Conservation (phyloP, 2,888 invertebrate species). For the Furcula furcula region DNA sequence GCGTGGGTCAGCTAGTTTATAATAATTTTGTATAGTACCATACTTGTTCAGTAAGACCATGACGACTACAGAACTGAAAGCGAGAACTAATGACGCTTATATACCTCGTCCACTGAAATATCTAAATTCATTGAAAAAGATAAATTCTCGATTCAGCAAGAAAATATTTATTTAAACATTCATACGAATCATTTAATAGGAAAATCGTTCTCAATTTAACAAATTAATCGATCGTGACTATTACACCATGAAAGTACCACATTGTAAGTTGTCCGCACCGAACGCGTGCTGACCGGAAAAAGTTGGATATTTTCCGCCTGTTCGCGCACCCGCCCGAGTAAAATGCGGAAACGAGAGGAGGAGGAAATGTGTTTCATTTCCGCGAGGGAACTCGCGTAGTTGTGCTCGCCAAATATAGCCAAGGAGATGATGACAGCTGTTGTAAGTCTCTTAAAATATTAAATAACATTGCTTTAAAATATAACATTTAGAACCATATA, state of each 20-base stretch:
- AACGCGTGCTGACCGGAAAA: constrained; percentile 19
- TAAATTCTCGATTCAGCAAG: neutral
- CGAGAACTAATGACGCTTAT: too few relatives aligned
- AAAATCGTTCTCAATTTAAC: constrained; percentile 1
- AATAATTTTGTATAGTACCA: too few relatives aligned
- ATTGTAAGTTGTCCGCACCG: constrained; percentile 1
- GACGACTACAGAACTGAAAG: too few relatives aligned
- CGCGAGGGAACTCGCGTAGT: constrained; percentile 1
- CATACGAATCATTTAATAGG: neutral
- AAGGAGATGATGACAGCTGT: neutral
- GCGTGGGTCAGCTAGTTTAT: too few relatives aligned
- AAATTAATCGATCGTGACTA: constrained; percentile 1
- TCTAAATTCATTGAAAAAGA: too few relatives aligned
- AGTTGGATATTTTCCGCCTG: constrained; percentile 11
- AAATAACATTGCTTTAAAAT: too few relatives aligned
- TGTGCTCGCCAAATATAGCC: neutral
- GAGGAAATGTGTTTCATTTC: constrained; percentile 10
- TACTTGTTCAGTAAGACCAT: too few relatives aligned
- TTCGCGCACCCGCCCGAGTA: constrained; percentile 1
- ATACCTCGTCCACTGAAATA: too few relatives aligned
- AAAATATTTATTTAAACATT: neutral
- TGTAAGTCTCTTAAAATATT: too few relatives aligned
- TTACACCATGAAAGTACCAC: neutral
- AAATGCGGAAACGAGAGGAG: constrained; percentile 2
- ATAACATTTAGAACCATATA: too few relatives aligned